phyloP scores from a whole-genome alignment of 2,113 vertebrate genomes.

The Pseudonaja textilis region DNA sequence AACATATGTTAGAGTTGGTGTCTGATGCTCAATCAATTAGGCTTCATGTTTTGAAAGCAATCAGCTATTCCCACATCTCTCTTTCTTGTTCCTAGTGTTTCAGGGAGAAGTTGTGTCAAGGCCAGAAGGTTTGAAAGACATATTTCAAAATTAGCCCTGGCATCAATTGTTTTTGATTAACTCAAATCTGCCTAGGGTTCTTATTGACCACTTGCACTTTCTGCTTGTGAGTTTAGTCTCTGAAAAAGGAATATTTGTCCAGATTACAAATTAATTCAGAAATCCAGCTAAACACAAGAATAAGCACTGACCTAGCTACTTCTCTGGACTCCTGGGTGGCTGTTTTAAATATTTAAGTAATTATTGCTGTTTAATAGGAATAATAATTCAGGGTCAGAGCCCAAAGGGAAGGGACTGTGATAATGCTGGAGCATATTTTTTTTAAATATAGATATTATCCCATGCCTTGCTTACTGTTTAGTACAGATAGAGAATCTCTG shows the following conservation, averaged over 20 bases:
- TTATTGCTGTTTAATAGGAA: background rate
- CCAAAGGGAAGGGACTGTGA: background rate
- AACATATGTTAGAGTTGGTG: background rate
- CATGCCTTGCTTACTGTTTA: background rate
- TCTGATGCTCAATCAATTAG: background rate
- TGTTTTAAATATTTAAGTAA: background rate
- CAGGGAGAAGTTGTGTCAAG: background rate
- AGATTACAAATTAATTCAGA: background rate
- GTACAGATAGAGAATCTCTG: background rate
- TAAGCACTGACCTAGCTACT: background rate
- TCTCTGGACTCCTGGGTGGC: background rate
- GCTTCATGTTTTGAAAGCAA: background rate
- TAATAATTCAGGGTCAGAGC: background rate
- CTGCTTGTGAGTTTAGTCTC: background rate
- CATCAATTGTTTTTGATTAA: background rate
- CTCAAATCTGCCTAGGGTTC: background rate
- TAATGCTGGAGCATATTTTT: background rate
- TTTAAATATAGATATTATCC: background rate
- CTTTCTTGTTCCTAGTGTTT: background rate
- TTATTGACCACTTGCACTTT: background rate
- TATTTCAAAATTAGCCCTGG: background rate
- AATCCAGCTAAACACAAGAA: background rate
- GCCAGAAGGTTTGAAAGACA: background rate
- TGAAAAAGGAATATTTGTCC: background rate
- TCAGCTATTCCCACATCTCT: background rate